Conservation (phyloP, 2,113 vertebrate species). For the Propithecus coquereli region DNA sequence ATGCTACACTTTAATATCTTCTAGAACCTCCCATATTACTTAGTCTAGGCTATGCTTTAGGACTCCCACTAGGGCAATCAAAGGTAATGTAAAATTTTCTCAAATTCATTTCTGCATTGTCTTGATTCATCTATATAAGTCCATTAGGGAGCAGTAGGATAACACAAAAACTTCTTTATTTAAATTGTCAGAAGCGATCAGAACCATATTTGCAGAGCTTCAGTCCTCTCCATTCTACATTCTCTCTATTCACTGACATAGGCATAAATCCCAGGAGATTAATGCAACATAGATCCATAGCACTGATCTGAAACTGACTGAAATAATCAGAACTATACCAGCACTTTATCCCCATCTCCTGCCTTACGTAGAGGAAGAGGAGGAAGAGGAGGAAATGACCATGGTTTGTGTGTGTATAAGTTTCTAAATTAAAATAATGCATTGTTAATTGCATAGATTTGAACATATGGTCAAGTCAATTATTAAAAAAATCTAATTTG, state of each 20-base stretch:
- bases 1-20: slow-evolving; percentile 33
- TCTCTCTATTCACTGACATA: background rate
- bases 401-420: background rate
- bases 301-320: background rate
- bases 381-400: background rate
- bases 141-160: background rate
- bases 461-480: slow-evolving; percentile 62
- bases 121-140: background rate
- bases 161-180: slow-evolving; percentile 49
- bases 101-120: slow-evolving; percentile 30
- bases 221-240: background rate
- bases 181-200: slow-evolving; percentile 35
- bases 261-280: background rate
- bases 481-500: slow-evolving; percentile 65
- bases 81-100: slow-evolving; percentile 51
- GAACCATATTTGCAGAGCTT: slow-evolving; percentile 27
- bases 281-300: slow-evolving; percentile 41
- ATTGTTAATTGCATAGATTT: slow-evolving; percentile 47
- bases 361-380: background rate
- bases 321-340: background rate
- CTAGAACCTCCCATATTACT: background rate
- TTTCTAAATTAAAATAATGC: slow-evolving; percentile 61
- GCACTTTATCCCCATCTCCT: background rate
- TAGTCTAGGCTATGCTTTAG: slow-evolving; percentile 23
- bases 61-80: slow-evolving; percentile 35